These are phyloP conservation scores for Monopterus albus DNA, from an alignment of 2,113 vertebrate species.

Conservation along the genomic window DNA sequence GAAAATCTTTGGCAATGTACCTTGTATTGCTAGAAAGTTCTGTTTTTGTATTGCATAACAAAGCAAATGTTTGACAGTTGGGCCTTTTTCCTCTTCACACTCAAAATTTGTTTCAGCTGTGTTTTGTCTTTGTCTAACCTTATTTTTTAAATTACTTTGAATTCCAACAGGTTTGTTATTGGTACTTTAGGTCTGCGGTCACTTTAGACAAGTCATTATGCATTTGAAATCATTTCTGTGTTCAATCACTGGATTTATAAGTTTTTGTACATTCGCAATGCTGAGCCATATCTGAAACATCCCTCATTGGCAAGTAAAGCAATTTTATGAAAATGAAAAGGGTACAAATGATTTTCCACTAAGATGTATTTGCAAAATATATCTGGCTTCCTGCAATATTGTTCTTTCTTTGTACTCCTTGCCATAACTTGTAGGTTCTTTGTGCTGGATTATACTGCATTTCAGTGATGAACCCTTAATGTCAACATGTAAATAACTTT, in stretches of 20 bases:
- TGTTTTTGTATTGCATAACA: too few species aligned
- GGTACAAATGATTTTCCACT: conserved; percentile 13
- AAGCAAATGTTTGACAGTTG: conserved; percentile 28
- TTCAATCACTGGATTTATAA: conserved; percentile 72
- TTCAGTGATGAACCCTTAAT: conserved; percentile 54
- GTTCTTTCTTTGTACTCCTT: conserved; percentile 57
- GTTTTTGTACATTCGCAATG: conserved; percentile 64
- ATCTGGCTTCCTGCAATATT: conserved; percentile 45
- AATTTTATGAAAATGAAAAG: conserved; percentile 15
- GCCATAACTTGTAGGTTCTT: conserved; percentile 53
- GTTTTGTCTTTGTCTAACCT: conserved; percentile 58
- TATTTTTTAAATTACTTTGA: conserved; percentile 55
- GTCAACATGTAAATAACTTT: conserved; percentile 64
- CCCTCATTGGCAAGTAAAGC: conserved; percentile 38
- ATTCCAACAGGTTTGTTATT: conserved; percentile 32
- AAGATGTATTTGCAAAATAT: conserved; percentile 42
- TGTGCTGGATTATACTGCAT: conserved; percentile 46
- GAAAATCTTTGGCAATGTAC: conserved; percentile 34
- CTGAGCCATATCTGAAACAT: conserved; percentile 67
- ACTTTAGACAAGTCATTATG: conserved; percentile 25
- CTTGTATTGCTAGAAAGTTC: conserved; percentile 25
- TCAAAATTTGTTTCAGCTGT: conserved; percentile 36
- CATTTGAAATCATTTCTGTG: conserved; percentile 53
- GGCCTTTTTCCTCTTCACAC: conserved; percentile 18
- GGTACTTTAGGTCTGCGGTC: conserved; percentile 31